Evolutionary conservation across 2,888 invertebrate species (phyloP).

Genomic region (Eristalinus aeneus): DNA sequence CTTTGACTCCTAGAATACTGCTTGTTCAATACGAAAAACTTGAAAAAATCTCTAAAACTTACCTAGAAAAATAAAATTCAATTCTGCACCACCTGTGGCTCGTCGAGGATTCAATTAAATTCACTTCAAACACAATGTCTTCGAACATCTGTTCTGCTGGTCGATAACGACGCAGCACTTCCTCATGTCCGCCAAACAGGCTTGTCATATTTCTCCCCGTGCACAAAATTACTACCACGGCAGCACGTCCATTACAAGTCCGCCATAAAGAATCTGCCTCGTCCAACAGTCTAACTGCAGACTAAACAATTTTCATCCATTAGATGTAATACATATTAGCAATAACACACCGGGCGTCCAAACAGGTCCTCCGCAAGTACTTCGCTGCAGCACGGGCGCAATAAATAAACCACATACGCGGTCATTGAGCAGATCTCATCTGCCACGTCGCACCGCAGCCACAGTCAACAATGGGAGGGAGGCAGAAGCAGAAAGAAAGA

Average conservation of each 20-base stretch:
- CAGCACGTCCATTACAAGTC: neutral
- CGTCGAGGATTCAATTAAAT: neutral
- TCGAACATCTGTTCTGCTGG: neutral
- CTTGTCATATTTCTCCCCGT: neutral
- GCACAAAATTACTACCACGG: conserved; percentile 6
- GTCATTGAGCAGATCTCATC: conserved; percentile 11
- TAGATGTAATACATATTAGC: conserved; percentile 24
- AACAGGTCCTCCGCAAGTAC: conserved; percentile 12
- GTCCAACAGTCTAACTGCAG: neutral
- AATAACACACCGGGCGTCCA: conserved; percentile 4
- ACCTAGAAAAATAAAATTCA: neutral
- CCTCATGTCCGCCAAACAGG: neutral
- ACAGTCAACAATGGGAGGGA: too few relatives aligned
- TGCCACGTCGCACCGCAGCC: neutral
- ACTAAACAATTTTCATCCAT: conserved; percentile 32
- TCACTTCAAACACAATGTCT: neutral
- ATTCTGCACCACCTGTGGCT: neutral
- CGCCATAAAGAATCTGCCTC: neutral
- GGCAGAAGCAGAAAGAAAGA: neutral
- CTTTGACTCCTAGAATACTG: too few relatives aligned
- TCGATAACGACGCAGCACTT: neutral
- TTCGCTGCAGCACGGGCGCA: neutral
- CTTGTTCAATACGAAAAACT: too few relatives aligned
- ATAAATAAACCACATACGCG: conserved; percentile 6
- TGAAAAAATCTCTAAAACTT: too few relatives aligned